Evolutionary conservation across 2,113 vertebrate genomes (phyloP), one percentile per base, ranked within the genome.

Genomic region (Pseudorectes ferrugineus): DNA sequence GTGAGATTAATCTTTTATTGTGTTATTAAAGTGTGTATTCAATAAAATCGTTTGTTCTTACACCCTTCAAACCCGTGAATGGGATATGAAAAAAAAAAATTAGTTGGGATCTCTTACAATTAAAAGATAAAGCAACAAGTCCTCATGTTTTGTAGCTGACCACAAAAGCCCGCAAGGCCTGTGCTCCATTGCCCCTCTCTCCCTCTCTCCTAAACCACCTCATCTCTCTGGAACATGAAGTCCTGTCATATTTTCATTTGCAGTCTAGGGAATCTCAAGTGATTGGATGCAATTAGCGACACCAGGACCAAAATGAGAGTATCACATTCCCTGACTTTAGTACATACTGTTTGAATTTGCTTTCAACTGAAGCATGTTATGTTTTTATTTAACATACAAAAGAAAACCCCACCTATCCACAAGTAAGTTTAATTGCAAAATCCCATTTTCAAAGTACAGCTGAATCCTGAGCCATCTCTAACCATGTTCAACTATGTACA

Each of bases 31-130:
- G n/a, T 46, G 72, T 4, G 4, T 28, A 45, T 21, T 80, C 52
- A 62, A 4, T 36, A 48, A 51, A 38, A 36, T 23, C 0, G 0
- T 24, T 45, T 58, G 29, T 42, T 70, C n/a, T 48, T 65, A 55
- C 4, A 20, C 14, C 7, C 35, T 57, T 63, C n/a, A n/a, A 42
- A 49, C 16, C 55, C 43, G 18, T 18, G 65, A 95, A 63, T 1
- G 5, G 33, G 24, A 70, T 20, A 22, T 35, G 33, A 18, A 29
- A 55, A 45, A 16, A n/a, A 33, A 24, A 49, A 40, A 40, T 20
- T 3, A 29, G 26, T 25, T 63, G 25, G 5, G 16, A 74, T 35
- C 18, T 67, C 43, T 58, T 67, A 26, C 15, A 62, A 38, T 52
- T 31, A 40, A 70, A 79, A 83, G 28, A 35, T 26, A 70, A 77